phyloP scores from a whole-genome alignment of 2,888 invertebrate species.

The Chrysina gloriosa region DNA sequence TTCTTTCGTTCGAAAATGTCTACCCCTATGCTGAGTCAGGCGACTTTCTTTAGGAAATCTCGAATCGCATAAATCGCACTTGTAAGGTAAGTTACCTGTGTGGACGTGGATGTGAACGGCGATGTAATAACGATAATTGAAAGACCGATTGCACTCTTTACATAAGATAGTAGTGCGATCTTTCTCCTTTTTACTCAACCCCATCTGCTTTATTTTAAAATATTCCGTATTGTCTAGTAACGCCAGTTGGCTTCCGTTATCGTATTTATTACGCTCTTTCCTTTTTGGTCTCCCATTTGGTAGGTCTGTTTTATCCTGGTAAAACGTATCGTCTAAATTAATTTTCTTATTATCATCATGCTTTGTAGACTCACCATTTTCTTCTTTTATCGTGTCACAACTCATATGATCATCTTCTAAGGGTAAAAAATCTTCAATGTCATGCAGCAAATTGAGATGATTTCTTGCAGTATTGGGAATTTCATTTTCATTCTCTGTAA shows the following conservation, averaged over 20 bases:
- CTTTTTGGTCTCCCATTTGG: too few species aligned
- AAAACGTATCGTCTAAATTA: background rate
- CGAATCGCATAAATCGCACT: constrained; percentile 1
- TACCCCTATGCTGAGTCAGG: background rate
- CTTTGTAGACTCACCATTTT: too few species aligned
- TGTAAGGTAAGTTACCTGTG: background rate
- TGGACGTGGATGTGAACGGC: background rate
- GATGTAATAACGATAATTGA: background rate
- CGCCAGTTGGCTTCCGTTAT: background rate
- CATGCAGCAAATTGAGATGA: too few species aligned
- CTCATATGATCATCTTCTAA: too few species aligned
- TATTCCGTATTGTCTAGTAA: background rate
- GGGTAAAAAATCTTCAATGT: too few species aligned
- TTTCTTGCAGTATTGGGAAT: too few species aligned
- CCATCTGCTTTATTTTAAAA: background rate
- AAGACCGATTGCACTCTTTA: background rate
- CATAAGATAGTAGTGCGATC: background rate
- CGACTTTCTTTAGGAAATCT: background rate
- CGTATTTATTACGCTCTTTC: background rate
- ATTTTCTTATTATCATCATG: background rate
- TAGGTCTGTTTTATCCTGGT: background rate
- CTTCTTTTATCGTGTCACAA: too few species aligned
- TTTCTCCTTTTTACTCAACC: background rate
- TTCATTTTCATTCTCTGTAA: too few species aligned
- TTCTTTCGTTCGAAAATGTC: background rate